Evolutionary conservation across 2,797 vertebrate species (phyloP), one percentile per base, ranked within the genome.

Genomic region (Melanotaenia nigrans): DNA sequence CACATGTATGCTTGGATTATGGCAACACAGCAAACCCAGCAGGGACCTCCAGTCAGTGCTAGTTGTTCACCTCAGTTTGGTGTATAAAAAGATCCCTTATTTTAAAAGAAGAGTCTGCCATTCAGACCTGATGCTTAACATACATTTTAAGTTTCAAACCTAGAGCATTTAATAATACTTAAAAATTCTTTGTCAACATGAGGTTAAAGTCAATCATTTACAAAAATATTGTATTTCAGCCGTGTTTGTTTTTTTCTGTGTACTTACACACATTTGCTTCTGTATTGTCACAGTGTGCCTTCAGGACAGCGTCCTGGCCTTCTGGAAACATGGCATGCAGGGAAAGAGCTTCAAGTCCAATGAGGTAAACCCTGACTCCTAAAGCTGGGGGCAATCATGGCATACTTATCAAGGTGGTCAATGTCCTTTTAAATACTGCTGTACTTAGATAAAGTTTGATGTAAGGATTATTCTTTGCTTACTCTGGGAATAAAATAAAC

Each of bases 301-400:
- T 90, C 98, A 99, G 82, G 98, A 99, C 94, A 99, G 97, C 7
- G 97, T 99, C 60, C 85, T 99, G 87, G 97, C 97, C 88, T 99
- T 99, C 94, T 99, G 98, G 98, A 99, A 98, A 60, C 97, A 99
- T 0, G 98, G 98, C 56, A 99, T 99, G 98, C 98, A 99, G 89
- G 98, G 98, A 54, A 99, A 99, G 86, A 99, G 96, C 94, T 99
- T 99, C 91, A 99, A 96, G 87, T 99, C 97, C 32, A 97, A 99
- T 67, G 98, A 99, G 93, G 98, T 99, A 91, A 65, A 6, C 35
- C 0, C 5, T 7, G 5, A 51, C 38, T 24, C 18, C 33, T 0
- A 36, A 14, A 1, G 33, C 56, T 28, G n/a, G 1, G 1, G 3
- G 1, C 51, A 57, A 30, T 45, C 51, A 54, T 25, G 4, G 1